phyloP scores from a whole-genome alignment of 2,888 invertebrate species.

The Drosophila mimica region DNA sequence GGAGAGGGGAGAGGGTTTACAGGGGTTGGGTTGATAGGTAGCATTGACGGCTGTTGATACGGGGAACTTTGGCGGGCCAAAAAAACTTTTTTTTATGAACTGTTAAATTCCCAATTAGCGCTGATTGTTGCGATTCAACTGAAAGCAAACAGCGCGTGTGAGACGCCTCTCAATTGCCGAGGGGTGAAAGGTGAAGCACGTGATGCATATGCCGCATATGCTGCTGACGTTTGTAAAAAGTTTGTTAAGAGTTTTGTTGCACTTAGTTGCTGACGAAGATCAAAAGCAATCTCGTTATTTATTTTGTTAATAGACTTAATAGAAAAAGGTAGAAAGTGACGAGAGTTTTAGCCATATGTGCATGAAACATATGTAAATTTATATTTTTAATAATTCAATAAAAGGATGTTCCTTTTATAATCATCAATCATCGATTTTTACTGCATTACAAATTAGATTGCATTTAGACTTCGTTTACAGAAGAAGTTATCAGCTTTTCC shows the following conservation, averaged over 20 bases:
- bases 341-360: not conserved
- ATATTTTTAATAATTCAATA: not conserved
- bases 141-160: slow-evolving; percentile 46
- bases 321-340: too few species aligned
- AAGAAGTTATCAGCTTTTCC: too few species aligned
- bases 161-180: not conserved
- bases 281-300: slow-evolving; percentile 7
- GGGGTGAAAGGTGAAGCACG: not conserved
- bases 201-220: not conserved
- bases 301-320: not conserved
- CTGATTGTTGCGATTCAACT: slow-evolving; percentile 75
- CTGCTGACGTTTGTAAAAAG: slow-evolving; percentile 17
- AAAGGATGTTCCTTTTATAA: not conserved
- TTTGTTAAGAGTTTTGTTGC: slow-evolving; percentile 1
- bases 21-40: not conserved
- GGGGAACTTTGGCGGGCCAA: slow-evolving; percentile 26
- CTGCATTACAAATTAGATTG: too few species aligned
- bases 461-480: too few species aligned
- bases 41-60: slow-evolving; percentile 7
- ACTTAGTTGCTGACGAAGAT: not conserved
- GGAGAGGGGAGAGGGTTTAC: not conserved
- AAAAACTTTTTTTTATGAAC: slow-evolving; percentile 71
- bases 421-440: not conserved
- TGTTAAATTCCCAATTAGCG: slow-evolving; percentile 82
- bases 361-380: not conserved